Conservation (phyloP, 2,797 vertebrate species). For the Columba guinea region DNA sequence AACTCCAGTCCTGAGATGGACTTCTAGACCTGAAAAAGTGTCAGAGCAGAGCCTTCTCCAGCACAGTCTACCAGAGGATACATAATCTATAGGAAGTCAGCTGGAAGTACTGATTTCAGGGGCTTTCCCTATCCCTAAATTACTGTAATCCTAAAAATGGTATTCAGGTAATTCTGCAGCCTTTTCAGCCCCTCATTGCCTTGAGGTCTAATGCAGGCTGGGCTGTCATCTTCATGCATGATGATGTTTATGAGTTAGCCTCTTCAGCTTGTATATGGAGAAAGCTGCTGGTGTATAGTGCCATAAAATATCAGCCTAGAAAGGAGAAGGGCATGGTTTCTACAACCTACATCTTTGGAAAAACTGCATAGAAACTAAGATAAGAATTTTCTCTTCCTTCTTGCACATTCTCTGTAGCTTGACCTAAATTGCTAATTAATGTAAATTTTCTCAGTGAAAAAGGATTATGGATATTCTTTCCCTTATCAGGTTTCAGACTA, state of each 20-base stretch:
- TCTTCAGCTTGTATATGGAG: not conserved
- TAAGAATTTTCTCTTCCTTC: slow-evolving; percentile 1
- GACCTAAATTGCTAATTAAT: slow-evolving; percentile 70
- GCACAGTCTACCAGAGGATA: not conserved
- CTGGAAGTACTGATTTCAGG: not conserved
- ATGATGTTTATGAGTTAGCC: not conserved
- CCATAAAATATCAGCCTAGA: not conserved
- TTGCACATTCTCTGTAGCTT: not conserved
- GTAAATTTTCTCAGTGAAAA: slow-evolving; percentile 51
- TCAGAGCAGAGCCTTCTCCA: not conserved
- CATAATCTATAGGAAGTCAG: not conserved
- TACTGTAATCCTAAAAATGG: not conserved
- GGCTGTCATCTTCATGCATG: not conserved
- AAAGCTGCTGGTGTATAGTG: not conserved
- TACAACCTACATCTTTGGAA: not conserved
- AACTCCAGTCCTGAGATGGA: not conserved
- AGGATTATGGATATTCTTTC: slow-evolving; percentile 33
- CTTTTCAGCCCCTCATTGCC: not conserved
- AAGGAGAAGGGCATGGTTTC: not conserved
- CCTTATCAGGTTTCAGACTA: slow-evolving; percentile 37
- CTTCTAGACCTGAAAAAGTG: not conserved
- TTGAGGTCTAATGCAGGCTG: not conserved
- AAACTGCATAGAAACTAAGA: slow-evolving; percentile 5
- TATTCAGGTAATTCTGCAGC: not conserved
- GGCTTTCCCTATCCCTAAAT: slow-evolving; percentile 1